These are phyloP conservation scores for Cecropterus lyciades DNA, from an alignment of 1,140 invertebrate genomes.

Conservation along the genomic window DNA sequence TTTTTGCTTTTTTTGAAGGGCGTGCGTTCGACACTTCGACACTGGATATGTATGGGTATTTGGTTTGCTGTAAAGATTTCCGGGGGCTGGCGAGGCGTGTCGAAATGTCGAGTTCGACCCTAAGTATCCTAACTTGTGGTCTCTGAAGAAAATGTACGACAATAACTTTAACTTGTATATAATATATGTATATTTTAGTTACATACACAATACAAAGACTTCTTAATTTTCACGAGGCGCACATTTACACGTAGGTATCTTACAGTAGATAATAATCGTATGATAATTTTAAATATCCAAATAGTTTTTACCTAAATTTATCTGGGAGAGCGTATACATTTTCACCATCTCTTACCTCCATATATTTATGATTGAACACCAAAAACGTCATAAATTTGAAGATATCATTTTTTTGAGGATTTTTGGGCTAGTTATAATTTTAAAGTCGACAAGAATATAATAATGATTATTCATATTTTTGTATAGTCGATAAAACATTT, in stretches of 20 bases:
- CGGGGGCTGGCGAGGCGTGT: constrained; percentile 42
- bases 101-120: constrained; percentile 66
- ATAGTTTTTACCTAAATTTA: constrained; percentile 79
- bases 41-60: constrained; percentile 74
- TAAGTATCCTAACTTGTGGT: constrained; percentile 63
- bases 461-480: constrained; percentile 83
- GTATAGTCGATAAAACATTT: constrained; percentile 84
- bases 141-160: constrained; percentile 78
- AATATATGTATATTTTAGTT: constrained; percentile 83
- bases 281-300: constrained; percentile 78
- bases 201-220: constrained; percentile 82
- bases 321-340: constrained; percentile 82
- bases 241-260: constrained; percentile 79
- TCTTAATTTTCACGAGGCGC: constrained; percentile 81
- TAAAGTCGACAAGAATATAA: constrained; percentile 83
- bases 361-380: constrained; percentile 81
- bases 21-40: constrained; percentile 68
- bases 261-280: constrained; percentile 73
- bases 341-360: constrained; percentile 67
- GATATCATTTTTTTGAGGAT: constrained; percentile 79
- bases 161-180: constrained; percentile 80
- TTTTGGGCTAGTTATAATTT: constrained; percentile 78
- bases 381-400: constrained; percentile 82
- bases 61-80: constrained; percentile 45
- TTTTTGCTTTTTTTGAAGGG: constrained; percentile 58